Evolutionary conservation across 2,113 vertebrate genomes (phyloP).

Genomic region (Phaethornis superciliosus): DNA sequence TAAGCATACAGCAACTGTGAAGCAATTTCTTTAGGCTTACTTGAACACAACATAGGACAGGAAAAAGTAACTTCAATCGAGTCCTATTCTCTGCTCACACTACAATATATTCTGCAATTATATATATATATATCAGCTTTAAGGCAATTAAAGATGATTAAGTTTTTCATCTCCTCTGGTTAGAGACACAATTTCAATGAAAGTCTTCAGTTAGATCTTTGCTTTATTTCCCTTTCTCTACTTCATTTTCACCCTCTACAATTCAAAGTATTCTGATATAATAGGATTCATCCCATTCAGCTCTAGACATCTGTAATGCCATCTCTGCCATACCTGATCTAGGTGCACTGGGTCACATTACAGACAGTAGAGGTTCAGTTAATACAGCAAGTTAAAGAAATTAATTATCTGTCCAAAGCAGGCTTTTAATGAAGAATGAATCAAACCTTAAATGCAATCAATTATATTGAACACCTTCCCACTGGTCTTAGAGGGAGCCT

Average conservation of each 20-base stretch:
- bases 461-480: not conserved
- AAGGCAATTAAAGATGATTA: not conserved
- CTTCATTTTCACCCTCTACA: not conserved
- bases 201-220: not conserved
- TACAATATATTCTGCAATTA: not conserved
- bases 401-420: not conserved
- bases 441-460: not conserved
- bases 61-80: not conserved
- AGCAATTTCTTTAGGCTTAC: not conserved
- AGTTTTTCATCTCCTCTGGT: not conserved
- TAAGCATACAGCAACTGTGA: not conserved
- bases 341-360: not conserved
- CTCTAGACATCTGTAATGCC: not conserved
- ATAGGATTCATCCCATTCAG: not conserved
- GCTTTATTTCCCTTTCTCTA: not conserved
- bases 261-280: not conserved
- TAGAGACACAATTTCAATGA: not conserved
- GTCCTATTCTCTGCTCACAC: not conserved
- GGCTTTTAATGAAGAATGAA: not conserved
- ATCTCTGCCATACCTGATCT: not conserved
- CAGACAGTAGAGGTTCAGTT: not conserved
- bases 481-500: not conserved
- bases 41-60: not conserved
- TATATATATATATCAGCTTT: not conserved
- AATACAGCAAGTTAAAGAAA: not conserved